Evolutionary conservation across 2,113 vertebrate genomes (phyloP).

Genomic region (Coreoperca whiteheadi): DNA sequence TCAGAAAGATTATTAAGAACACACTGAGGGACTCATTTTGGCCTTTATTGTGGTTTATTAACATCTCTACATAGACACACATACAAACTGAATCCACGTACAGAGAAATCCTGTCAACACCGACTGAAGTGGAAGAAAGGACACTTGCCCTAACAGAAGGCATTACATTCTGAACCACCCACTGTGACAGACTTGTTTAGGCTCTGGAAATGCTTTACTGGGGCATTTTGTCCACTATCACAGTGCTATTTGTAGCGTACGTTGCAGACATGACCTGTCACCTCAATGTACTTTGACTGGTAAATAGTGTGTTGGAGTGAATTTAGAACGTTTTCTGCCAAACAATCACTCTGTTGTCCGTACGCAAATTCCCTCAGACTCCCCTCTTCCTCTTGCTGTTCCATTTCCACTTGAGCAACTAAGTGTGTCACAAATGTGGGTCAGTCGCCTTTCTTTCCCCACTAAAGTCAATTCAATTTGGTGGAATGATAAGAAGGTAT

Average conservation of each 20-base stretch:
- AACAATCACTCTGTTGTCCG: slow-evolving; percentile 22
- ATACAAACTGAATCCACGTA: not conserved
- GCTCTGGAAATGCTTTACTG: not conserved
- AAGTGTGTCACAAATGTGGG: slow-evolving; percentile 82
- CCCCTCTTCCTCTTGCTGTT: slow-evolving; percentile 24
- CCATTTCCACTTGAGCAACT: slow-evolving; percentile 60
- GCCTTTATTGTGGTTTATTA: slow-evolving; percentile 19
- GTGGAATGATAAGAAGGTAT: slow-evolving; percentile 71
- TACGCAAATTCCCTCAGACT: slow-evolving; percentile 14
- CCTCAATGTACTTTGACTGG: not conserved
- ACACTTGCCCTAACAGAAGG: not conserved
- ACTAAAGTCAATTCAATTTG: slow-evolving; percentile 71
- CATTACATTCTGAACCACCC: not conserved
- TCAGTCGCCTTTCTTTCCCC: slow-evolving; percentile 58
- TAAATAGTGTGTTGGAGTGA: not conserved
- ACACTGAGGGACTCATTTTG: slow-evolving; percentile 5
- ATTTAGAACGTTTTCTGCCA: slow-evolving; percentile 24
- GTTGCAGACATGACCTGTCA: accelerated
- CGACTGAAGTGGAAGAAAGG: slow-evolving; percentile 1
- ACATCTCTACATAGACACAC: not conserved
- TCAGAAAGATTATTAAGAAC: slow-evolving; percentile 33
- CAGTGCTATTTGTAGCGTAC: not conserved
- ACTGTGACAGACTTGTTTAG: not conserved
- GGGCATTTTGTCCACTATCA: not conserved
- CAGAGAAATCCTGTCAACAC: not conserved